Percentiles rank a stretch among this genome's conserved stretches.
phyloP scores from a whole-genome alignment of 2,113 vertebrate species.

The Uropsilus gracilis region DNA sequence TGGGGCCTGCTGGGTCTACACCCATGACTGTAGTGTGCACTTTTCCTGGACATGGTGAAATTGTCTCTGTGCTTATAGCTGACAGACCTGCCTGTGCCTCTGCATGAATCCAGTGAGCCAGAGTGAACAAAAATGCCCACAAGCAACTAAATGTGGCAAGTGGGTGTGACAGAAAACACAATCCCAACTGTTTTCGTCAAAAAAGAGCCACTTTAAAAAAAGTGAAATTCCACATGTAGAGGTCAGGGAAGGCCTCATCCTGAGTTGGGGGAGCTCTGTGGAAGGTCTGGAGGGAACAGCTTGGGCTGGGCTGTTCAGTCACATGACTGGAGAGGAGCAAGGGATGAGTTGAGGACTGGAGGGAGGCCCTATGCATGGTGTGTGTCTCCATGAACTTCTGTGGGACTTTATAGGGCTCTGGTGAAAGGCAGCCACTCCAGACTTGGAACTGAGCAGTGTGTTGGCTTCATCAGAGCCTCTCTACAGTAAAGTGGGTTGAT shows the following conservation, averaged over 20 bases:
- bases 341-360: too few relatives aligned
- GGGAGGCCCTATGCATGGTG: too few relatives aligned
- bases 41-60: background rate
- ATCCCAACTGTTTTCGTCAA: background rate
- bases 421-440: background rate
- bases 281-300: background rate
- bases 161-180: background rate
- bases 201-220: background rate
- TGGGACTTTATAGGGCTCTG: background rate
- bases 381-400: background rate
- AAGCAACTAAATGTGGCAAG: background rate
- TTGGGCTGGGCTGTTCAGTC: background rate
- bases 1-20: background rate
- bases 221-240: background rate
- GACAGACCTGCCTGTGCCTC: background rate
- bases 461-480: background rate
- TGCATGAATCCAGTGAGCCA: background rate
- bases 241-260: background rate
- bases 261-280: background rate
- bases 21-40: background rate
- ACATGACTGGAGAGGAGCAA: background rate
- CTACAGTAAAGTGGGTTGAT: background rate
- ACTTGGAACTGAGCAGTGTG: background rate
- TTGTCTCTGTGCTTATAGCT: background rate
- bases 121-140: background rate